Evolutionary conservation across 2,888 invertebrate genomes (phyloP), one percentile per base, ranked within the genome.

Genomic region (Eilema caniola): DNA sequence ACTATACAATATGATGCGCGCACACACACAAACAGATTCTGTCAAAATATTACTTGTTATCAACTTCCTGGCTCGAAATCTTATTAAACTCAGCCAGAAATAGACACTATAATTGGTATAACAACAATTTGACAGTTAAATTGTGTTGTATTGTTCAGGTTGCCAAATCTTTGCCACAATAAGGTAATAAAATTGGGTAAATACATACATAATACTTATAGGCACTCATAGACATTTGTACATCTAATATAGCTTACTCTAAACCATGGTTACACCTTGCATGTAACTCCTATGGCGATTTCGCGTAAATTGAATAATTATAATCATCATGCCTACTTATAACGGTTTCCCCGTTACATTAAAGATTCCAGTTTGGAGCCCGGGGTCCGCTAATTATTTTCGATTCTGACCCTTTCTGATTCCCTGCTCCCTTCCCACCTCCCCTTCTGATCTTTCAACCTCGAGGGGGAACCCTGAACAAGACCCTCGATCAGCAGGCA

Each of bases 101-200:
- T 72, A 71, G 59, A 69, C 25, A 59, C n/a, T 62, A 25, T 47
- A 61, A 65, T 60, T 28, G 57, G 11, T 65, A 25, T 53, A 56
- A 66, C 57, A 66, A 74, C 37, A 25, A 74, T 74, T 66, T 77
- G 73, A 72, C 72, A 73, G 70, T 67, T 74, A 77, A 72, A 75
- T 81, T 63, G 74, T 78, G 67, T 73, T 67, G 53, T 62, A 61
- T 47, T n/a, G 12, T 41, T 20, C 41, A 62, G 20, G 24, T 62
- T 41, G 20, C 41, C 20, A 41, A 62, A 2, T 62, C 24, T 25
- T 25, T 24, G 20, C 37, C 16, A 62, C 23, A 24, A 37, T 41
- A 41, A 62, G 10, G 24, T 10, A 62, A 16, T 20, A 47, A 37
- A 37, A 37, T 37, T 37, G 33, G 33, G 11, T 12, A 37, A 37